Percentiles rank a stretch among this genome's conserved stretches.
Conservation (phyloP, 2,113 vertebrate species). For the Uria lomvia region DNA sequence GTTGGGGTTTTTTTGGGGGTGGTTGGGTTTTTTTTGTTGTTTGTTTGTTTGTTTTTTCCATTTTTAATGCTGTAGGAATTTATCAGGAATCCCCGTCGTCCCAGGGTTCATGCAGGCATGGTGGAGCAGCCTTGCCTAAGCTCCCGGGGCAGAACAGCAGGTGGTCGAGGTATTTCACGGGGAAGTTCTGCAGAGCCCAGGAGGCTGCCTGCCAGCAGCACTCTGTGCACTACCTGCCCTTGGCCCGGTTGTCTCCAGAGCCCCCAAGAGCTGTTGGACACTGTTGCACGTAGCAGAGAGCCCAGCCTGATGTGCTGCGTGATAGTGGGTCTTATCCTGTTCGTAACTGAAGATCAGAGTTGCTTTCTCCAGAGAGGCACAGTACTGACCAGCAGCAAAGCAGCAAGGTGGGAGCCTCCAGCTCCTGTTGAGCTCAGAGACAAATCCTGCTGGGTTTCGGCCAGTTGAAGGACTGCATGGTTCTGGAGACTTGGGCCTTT, state of each 20-base stretch:
- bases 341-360: not conserved
- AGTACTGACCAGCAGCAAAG: not conserved
- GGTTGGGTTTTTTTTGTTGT: not conserved
- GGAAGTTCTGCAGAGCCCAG: not conserved
- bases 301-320: accelerated
- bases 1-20: not conserved
- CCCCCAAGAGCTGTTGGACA: not conserved
- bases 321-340: not conserved
- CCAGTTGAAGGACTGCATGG: not conserved
- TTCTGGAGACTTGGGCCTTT: not conserved
- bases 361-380: not conserved
- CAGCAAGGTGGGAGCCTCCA: not conserved
- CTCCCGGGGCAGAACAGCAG: not conserved
- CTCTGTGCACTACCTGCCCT: not conserved
- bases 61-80: not conserved
- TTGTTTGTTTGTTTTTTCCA: not conserved
- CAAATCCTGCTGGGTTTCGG: not conserved
- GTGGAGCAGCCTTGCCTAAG: not conserved
- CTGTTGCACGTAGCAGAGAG: not conserved
- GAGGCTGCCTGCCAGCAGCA: not conserved
- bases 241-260: not conserved
- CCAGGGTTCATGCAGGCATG: not conserved
- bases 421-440: not conserved
- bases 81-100: not conserved
- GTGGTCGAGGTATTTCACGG: accelerated